Percentiles rank a stretch among this genome's conserved stretches.
Conservation (phyloP, 2,797 vertebrate genomes). For the Ibycter americanus region DNA sequence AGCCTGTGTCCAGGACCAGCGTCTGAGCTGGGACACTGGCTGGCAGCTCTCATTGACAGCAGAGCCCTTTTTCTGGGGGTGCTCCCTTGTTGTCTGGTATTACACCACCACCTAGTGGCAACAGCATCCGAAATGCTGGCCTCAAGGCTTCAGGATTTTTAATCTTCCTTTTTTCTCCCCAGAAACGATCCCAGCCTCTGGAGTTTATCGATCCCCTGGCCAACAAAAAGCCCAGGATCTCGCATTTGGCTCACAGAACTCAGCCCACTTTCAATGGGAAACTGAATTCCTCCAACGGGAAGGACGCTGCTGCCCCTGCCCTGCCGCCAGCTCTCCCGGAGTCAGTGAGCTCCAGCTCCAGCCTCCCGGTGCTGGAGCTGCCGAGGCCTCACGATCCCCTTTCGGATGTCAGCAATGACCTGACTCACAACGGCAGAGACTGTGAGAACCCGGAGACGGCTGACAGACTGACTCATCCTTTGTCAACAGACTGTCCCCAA, state of each 20-base stretch:
- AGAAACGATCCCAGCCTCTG: constrained; percentile 88
- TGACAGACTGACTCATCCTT: constrained; percentile 80
- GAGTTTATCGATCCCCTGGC: constrained; percentile 92
- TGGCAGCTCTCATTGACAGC: neutral
- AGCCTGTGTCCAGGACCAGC: neutral
- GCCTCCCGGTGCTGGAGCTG: constrained; percentile 82
- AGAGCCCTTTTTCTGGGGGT: neutral
- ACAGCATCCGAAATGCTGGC: neutral
- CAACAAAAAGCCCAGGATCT: constrained; percentile 95
- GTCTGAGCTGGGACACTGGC: neutral
- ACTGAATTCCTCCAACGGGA: constrained; percentile 79
- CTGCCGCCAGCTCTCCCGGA: constrained; percentile 28
- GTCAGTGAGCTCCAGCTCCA: constrained; percentile 72
- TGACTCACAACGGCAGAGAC: constrained; percentile 87
- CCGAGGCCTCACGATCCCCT: constrained; percentile 87
- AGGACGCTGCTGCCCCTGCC: constrained; percentile 67
- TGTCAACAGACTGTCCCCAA: constrained; percentile 63
- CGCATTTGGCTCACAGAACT: constrained; percentile 85
- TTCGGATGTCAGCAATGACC: constrained; percentile 90
- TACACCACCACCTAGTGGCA: constrained; percentile 54
- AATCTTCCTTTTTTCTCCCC: neutral
- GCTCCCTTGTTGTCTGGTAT: neutral
- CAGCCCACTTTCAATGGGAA: constrained; percentile 87
- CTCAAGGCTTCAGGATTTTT: rapidly evolving
- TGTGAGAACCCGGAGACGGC: constrained; percentile 81